phyloP scores from a whole-genome alignment of 2,113 vertebrate species.

The Muntiacus muntjak region DNA sequence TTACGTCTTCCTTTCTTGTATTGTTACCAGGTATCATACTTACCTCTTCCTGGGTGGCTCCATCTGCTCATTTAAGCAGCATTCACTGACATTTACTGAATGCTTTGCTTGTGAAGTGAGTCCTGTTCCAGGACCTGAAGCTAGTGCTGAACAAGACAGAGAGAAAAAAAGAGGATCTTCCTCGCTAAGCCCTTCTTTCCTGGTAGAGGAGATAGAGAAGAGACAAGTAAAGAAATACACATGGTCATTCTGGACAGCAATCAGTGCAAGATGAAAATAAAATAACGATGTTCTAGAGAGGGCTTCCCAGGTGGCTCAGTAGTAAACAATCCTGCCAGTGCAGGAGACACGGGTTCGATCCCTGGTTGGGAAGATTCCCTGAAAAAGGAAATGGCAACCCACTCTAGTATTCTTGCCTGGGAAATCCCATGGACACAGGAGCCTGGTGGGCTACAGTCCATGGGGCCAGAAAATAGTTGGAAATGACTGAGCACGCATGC shows the following conservation, averaged over 20 bases:
- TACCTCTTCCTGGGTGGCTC: background rate
- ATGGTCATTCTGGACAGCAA: background rate
- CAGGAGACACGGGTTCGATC: background rate
- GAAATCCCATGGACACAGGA: background rate
- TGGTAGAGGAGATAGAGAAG: background rate
- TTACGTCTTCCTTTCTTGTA: background rate
- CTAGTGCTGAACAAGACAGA: background rate
- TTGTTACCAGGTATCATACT: fast-evolving
- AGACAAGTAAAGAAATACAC: background rate
- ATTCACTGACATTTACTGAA: background rate
- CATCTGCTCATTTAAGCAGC: background rate
- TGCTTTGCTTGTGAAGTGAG: background rate
- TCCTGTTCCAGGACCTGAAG: background rate
- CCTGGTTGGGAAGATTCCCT: background rate
- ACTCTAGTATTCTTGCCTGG: background rate
- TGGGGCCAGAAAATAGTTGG: background rate
- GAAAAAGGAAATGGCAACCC: background rate
- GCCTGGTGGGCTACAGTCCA: background rate
- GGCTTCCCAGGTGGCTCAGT: background rate
- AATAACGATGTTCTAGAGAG: background rate
- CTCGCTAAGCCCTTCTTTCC: background rate
- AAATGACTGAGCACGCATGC: fast-evolving
- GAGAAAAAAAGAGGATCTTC: background rate
- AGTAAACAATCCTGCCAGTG: background rate
- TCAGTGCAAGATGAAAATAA: background rate